Evolutionary conservation across 2,113 vertebrate genomes (phyloP), one percentile per base, ranked within the genome.

Genomic region (Anoplopoma fimbria): DNA sequence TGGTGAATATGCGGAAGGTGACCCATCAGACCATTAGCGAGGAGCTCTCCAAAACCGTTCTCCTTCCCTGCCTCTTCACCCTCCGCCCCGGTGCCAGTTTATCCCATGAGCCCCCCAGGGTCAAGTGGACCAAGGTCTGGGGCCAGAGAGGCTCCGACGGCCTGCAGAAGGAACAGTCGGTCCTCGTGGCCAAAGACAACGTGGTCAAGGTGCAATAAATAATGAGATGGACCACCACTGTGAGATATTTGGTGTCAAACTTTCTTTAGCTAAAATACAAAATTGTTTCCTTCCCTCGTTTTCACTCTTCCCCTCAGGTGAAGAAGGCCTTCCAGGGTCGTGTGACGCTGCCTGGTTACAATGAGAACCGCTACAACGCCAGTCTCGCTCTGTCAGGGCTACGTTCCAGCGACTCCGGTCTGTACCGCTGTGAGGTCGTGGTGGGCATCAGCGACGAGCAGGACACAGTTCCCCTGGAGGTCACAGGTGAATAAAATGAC

Each of bases 41-140:
- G 21, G 96, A 96, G n/a, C 93, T 99, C 76, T 97, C 97, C 0
- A 95, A 96, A 89, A 93, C 96, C 0, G 96, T 95, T 21, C 91
- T 96, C 7, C 95, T 99, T 13, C 97, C 98, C 53, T 99, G 98
- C 86, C 87, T 98, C 85, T 99, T 98, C 90, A 92, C 95, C 0
- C 93, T 98, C 57, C 94, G 88, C 1, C 92, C 95, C 3, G 83
- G 93, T 0, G 57, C 84, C 6, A 36, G 81, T 42, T 82, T 94
- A 23, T 79, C 92, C 0, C 93, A 85, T 0, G 97, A 98, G 60
- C 94, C 95, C 0, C 97, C 98, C 1, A 96, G 98, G 13, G 93
- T 99, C 94, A 99, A 99, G 89, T 99, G 98, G 98, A 98, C 97
- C 90, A 98, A 97, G 74, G 96, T 99, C 57, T 97, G 96, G 94